Evolutionary conservation across 2,797 vertebrate species (phyloP).

Genomic region (Caiman crocodilus): DNA sequence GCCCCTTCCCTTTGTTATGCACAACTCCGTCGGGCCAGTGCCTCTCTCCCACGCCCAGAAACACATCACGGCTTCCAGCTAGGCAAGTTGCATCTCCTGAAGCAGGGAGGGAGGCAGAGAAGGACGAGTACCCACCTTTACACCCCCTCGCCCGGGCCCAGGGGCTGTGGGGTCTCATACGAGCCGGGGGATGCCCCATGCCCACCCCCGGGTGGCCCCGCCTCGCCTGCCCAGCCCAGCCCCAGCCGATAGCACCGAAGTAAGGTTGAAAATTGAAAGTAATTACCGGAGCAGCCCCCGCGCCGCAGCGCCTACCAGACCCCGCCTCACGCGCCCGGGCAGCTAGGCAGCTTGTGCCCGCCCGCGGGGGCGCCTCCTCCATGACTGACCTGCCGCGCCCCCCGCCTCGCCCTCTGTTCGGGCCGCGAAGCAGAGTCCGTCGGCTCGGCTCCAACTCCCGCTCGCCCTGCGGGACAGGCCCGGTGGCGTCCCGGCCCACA

Average conservation of each 20-base stretch:
- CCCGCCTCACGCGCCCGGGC: slow-evolving; percentile 10
- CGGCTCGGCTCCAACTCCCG: background rate
- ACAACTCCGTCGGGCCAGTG: slow-evolving; percentile 20
- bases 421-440: slow-evolving; percentile 79
- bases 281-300: slow-evolving; percentile 19
- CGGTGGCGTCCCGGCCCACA: no score
- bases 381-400: background rate
- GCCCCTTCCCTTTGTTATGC: slow-evolving; percentile 73
- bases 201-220: background rate
- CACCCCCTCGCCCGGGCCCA: background rate
- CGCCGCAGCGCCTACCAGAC: background rate
- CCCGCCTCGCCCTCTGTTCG: slow-evolving; percentile 64
- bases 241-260: slow-evolving; percentile 59
- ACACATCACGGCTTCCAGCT: slow-evolving; percentile 31
- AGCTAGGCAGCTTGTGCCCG: background rate
- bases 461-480: no score
- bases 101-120: background rate
- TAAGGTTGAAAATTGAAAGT: slow-evolving; percentile 67
- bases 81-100: background rate
- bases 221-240: slow-evolving; percentile 58
- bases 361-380: background rate
- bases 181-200: no score
- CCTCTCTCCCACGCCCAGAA: slow-evolving; percentile 31
- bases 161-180: no score
- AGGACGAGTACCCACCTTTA: background rate